Base-by-base conservation (phyloP, 2,888 invertebrate genomes). In the Cataglyphis rosenhaueri region DNA sequence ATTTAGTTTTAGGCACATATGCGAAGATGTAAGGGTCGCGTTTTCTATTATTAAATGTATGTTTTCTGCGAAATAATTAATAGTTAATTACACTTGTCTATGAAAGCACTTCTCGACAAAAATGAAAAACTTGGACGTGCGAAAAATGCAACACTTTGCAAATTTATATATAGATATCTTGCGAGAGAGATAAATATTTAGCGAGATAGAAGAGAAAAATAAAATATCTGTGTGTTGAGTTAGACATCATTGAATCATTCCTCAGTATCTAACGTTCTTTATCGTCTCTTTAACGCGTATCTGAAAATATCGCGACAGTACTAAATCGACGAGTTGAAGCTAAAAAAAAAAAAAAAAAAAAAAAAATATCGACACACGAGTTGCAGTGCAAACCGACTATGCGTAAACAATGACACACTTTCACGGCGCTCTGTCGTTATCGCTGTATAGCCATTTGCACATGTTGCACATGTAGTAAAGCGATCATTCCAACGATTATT, bases 381-480 rank as follows among this genome's bases (percentile, higher is more conserved):
- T 66, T 29, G 76, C 52, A 76, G 73, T 61, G 73, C 59, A 79
- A 79, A 79, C 59, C 32, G 78, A 79, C 78, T 79, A 79, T 79
- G 78, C 78, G 78, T 79, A 79, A 79, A 79, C 74, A 79, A 71
- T 79, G 78, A 73, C 78, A 79, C 73, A 79, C 78, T 79, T 79
- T 79, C 78, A 71, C 78, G 59, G 29, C 44, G 48, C 78, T 57
- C 57, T 32, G 76, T 59, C 73, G 78, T 71, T 73, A 71, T 78
- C 78, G 73, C 57, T 44, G 59, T 44, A 71, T 59, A 52, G n/a
- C 35, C 59, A 44, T 44, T 73, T 44, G 78, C 52, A 35, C 32
- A 35, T 35, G 71, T 44, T 73, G 73, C 78, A 79, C 44, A 44
- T 71, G 57, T 71, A 59, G 35, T 38, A 55, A 12, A 68, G n/a